Conservation (phyloP, 2,113 vertebrate genomes). For the Neodon shergylaensis region DNA sequence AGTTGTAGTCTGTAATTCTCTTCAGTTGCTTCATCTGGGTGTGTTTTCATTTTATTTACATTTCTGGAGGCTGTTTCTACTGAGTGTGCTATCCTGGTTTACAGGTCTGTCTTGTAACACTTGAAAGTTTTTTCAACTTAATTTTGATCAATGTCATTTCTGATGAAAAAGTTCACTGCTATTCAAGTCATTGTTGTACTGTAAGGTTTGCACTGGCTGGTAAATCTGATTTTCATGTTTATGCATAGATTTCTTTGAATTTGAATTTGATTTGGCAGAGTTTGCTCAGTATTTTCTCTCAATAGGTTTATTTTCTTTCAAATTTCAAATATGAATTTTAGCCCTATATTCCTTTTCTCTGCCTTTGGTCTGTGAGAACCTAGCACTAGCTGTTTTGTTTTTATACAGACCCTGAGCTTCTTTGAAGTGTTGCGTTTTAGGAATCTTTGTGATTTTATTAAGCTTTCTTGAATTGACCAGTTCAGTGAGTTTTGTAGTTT, state of each 20-base stretch:
- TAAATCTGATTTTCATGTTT: neutral
- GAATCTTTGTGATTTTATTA: slow-evolving; percentile 2
- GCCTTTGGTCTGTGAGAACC: neutral
- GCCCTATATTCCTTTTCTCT: neutral
- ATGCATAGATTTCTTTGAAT: neutral
- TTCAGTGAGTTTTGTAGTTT: neutral
- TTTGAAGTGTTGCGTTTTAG: neutral
- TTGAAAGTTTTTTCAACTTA: neutral
- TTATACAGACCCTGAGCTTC: neutral
- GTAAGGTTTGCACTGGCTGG: neutral
- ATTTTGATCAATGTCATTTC: neutral
- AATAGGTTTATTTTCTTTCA: neutral
- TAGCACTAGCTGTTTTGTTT: neutral
- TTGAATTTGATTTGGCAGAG: neutral
- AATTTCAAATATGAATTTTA: neutral
- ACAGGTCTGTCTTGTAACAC: neutral
- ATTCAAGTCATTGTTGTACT: neutral
- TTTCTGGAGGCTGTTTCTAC: neutral
- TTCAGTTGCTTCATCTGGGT: neutral
- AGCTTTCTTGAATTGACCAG: neutral
- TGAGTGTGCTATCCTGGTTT: neutral
- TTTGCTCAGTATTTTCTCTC: neutral
- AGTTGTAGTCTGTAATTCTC: neutral
- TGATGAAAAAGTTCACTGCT: neutral
- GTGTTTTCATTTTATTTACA: neutral